Conservation (phyloP, 64 coral and sea anemone genomes). For the Actinia equina region DNA sequence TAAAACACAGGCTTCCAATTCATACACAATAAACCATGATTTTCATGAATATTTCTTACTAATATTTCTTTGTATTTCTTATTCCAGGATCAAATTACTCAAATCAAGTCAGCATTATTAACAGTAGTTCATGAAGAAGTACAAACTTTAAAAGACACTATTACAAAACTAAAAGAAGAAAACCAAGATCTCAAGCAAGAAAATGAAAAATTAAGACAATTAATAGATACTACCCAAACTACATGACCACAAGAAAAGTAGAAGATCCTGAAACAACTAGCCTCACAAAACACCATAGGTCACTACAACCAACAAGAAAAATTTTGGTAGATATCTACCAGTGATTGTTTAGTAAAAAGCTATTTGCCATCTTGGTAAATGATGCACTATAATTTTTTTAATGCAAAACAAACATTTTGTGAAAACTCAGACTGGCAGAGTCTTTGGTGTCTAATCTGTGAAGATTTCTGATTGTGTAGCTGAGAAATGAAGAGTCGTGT, state of each 20-base stretch:
- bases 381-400: background rate
- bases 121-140: conserved; percentile 93
- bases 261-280: background rate
- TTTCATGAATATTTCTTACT: background rate
- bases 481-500: background rate
- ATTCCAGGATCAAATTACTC: conserved; percentile 87
- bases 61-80: background rate
- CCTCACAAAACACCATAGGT: background rate
- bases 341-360: background rate
- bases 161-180: conserved; percentile 92
- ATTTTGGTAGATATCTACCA: background rate
- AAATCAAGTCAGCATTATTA: conserved; percentile 86
- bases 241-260: background rate
- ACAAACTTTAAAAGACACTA: conserved; percentile 93
- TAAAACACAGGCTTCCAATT: too few relatives aligned
- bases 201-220: conserved; percentile 82
- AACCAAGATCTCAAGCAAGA: conserved; percentile 85
- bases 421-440: background rate
- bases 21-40: background rate
- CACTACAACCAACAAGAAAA: background rate
- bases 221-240: conserved; percentile 14
- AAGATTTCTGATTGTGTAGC: background rate
- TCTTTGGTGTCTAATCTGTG: background rate
- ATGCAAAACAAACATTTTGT: background rate
- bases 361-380: background rate